Conservation (phyloP, 2,888 invertebrate species). For the Amphipyra tragopoginis region DNA sequence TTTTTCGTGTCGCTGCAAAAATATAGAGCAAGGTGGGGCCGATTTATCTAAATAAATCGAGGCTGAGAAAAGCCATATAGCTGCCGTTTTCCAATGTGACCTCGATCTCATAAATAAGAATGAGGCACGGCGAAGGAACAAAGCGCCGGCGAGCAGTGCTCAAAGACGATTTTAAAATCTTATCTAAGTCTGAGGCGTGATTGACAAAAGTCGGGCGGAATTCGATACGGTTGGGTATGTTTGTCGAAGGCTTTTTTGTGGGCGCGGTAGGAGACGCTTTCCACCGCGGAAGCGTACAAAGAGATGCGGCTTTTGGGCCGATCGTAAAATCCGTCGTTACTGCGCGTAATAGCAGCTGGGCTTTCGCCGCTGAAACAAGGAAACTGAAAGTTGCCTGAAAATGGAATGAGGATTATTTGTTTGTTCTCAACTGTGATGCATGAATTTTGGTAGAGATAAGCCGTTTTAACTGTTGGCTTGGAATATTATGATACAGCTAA, state of each 20-base stretch:
- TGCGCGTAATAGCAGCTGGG: constrained; percentile 63
- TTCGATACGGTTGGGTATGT: constrained; percentile 64
- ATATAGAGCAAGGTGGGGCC: constrained; percentile 31
- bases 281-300: constrained; percentile 63
- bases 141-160: constrained; percentile 63
- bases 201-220: constrained; percentile 72
- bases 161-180: constrained; percentile 76
- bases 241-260: constrained; percentile 67
- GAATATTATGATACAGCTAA: constrained; percentile 1
- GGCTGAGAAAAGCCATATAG: constrained; percentile 55
- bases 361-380: constrained; percentile 41
- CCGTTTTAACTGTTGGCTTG: constrained; percentile 8
- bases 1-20: constrained; percentile 38
- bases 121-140: constrained; percentile 67
- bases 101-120: constrained; percentile 76
- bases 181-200: constrained; percentile 72
- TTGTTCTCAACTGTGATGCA: constrained; percentile 53
- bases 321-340: constrained; percentile 74
- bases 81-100: constrained; percentile 66
- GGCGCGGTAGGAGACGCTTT: constrained; percentile 51
- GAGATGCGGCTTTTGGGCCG: constrained; percentile 66
- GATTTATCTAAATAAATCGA: constrained; percentile 60
- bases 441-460: constrained; percentile 28
- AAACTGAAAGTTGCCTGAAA: constrained; percentile 47
- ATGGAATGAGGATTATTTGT: constrained; percentile 48